These are phyloP conservation scores for Ceuthmochares aereus DNA, from an alignment of 2,113 vertebrate species.

Conservation along the genomic window DNA sequence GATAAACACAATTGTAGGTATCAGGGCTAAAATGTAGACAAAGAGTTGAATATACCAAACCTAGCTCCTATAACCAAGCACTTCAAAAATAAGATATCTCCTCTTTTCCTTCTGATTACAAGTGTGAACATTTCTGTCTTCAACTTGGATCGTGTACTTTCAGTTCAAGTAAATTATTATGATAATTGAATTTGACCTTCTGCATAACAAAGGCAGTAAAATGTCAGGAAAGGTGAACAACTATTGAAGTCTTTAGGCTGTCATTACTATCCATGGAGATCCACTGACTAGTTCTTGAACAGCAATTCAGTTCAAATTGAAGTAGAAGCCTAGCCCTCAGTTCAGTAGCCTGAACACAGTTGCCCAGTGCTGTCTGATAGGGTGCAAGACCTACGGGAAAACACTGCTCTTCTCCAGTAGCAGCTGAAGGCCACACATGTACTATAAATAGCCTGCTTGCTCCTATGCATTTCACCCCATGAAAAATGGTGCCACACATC, in stretches of 20 bases:
- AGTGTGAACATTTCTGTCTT: slow-evolving; percentile 1
- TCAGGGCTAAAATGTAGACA: background rate
- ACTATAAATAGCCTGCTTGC: background rate
- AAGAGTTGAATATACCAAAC: background rate
- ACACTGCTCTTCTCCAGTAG: background rate
- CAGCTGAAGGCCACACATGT: background rate
- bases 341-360: background rate
- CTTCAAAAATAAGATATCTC: background rate
- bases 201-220: slow-evolving; percentile 15
- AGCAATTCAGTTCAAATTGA: background rate
- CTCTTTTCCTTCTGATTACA: background rate
- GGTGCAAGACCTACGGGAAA: background rate
- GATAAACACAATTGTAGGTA: background rate
- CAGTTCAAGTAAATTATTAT: slow-evolving; percentile 11
- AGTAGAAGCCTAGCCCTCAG: background rate
- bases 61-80: background rate
- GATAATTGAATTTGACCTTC: slow-evolving; percentile 14
- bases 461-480: too few species aligned
- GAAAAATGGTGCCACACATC: background rate
- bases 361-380: background rate
- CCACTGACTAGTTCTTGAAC: background rate
- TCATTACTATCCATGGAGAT: background rate
- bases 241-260: background rate
- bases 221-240: background rate
- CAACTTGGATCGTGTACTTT: background rate